Base-by-base conservation (phyloP, 2,888 invertebrate genomes). In the Polydrusus cervinus region DNA sequence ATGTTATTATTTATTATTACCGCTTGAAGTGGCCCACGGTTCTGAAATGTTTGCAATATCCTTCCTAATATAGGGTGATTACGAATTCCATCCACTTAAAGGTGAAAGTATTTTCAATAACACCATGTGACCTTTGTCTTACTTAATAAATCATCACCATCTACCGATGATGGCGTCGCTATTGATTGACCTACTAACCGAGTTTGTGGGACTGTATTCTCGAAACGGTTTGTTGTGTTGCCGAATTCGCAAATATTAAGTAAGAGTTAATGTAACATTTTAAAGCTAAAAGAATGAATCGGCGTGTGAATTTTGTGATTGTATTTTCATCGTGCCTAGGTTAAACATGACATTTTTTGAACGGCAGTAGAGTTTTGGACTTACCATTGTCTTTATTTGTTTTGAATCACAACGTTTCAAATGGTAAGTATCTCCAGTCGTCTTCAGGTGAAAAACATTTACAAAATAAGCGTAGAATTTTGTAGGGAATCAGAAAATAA, bases 51-150 rank as follows among this genome's bases (percentile, higher is more conserved):
- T 53, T 25, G 30, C 25, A 30, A 38, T 60, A 60, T 14, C 57
- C 57, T 60, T 55, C 30, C 55, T 38, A 60, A 60, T 38, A 16
- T 34, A 60, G 57, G 34, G 30, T 11, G 16, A 60, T 60, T 60
- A 18, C 38, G 38, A 40, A 60, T 38, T 16, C 38, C 34, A 0
- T 66, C 34, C 53, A 53, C 11, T 20, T 51, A 49, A 16, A 47
- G 51, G 66, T 53, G 66, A 66, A 66, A 66, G 66, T 66, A 51
- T 66, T 66, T 66, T 66, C 49, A 66, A 66, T 66, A 53, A 11
- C 66, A 53, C 38, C 6, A n/a, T 51, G 16, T 53, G 49, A 66
- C 66, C 66, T 66, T 66, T 66, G 34, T 51, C 53, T 66, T 66
- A 51, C 53, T 66, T 66, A 51, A 66, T 66, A 40, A 66, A 51